Evolutionary conservation across 2,797 vertebrate genomes (phyloP).

Genomic region (Limosa lapponica): DNA sequence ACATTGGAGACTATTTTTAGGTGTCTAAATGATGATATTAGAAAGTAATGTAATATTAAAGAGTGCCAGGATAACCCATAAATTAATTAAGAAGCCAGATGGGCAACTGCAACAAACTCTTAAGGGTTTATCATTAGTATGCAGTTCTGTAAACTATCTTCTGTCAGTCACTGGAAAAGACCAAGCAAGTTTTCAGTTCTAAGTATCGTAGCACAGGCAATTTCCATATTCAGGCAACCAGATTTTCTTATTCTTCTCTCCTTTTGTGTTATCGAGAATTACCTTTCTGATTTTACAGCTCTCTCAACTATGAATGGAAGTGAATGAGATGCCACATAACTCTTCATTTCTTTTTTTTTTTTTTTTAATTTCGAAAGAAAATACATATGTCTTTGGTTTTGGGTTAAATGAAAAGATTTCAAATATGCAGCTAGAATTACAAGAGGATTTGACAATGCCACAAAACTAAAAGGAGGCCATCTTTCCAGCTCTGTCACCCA

Average conservation of each 20-base stretch:
- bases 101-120: background rate
- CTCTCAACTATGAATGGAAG: background rate
- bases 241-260: background rate
- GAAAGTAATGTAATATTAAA: slow-evolving; percentile 43
- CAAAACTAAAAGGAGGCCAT: background rate
- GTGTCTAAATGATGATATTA: slow-evolving; percentile 27
- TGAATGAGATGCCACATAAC: background rate
- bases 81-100: slow-evolving; percentile 49
- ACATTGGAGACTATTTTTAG: slow-evolving; percentile 6
- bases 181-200: background rate
- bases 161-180: background rate
- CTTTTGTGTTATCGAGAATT: background rate
- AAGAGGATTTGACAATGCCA: background rate
- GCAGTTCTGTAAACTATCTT: background rate
- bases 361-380: background rate
- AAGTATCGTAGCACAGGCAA: background rate
- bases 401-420: background rate
- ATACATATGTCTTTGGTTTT: background rate
- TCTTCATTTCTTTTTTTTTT: too few relatives aligned
- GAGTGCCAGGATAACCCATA: slow-evolving; percentile 7
- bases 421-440: background rate
- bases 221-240: background rate
- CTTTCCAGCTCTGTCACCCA: background rate
- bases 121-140: background rate
- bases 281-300: background rate